These are phyloP conservation scores for Iphiclides podalirius DNA, from an alignment of 2,888 invertebrate genomes.

Conservation along the genomic window DNA sequence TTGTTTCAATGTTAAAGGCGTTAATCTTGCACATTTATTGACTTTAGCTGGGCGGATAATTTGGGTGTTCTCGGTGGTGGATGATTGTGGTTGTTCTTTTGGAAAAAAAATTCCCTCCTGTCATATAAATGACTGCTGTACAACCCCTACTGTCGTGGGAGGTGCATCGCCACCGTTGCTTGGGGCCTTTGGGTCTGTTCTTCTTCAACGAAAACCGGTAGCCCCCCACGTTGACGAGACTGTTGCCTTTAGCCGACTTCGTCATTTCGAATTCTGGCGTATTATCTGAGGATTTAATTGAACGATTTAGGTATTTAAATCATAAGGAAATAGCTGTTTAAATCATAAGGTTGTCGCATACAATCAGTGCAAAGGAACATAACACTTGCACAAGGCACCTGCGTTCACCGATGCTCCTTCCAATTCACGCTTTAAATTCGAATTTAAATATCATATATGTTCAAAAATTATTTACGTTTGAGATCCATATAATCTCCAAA, in stretches of 20 bases:
- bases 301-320: background rate
- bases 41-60: too few relatives aligned
- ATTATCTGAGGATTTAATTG: too few relatives aligned
- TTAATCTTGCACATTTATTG: too few relatives aligned
- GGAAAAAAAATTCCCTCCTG: slow-evolving; percentile 36
- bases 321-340: slow-evolving; percentile 9
- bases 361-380: too few relatives aligned
- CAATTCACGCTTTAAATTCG: too few relatives aligned
- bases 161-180: slow-evolving; percentile 47
- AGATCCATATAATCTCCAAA: too few relatives aligned
- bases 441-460: too few relatives aligned
- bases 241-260: slow-evolving; percentile 6
- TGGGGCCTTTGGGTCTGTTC: slow-evolving; percentile 20
- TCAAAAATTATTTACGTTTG: too few relatives aligned
- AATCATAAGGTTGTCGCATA: too few relatives aligned
- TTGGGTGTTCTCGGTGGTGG: slow-evolving; percentile 13
- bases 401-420: too few relatives aligned
- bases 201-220: slow-evolving; percentile 14
- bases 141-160: slow-evolving; percentile 42
- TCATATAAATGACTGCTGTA: slow-evolving; percentile 45
- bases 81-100: slow-evolving; percentile 24
- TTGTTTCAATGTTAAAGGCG: too few relatives aligned
- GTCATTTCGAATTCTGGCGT: background rate
- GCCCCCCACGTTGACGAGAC: slow-evolving; percentile 3
- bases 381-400: too few relatives aligned